Evolutionary conservation across 2,113 vertebrate genomes (phyloP).

Genomic region (Tragelaphus buxtoni): DNA sequence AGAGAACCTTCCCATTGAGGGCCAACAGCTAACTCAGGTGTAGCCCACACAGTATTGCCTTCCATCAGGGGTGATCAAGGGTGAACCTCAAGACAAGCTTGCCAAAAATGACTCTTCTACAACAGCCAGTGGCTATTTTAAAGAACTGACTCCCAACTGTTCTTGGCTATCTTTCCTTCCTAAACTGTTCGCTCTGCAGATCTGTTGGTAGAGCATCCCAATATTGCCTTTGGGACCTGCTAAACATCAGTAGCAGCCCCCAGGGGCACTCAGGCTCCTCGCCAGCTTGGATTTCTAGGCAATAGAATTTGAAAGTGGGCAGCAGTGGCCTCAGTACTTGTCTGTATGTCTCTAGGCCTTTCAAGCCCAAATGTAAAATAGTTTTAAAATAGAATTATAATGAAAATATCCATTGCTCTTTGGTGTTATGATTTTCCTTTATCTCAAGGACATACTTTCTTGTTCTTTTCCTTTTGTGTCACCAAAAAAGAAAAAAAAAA

Average conservation of each 20-base stretch:
- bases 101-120: neutral
- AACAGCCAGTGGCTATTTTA: neutral
- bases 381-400: neutral
- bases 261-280: rapidly evolving
- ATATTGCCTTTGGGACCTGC: neutral
- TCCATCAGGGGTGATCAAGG: neutral
- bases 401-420: neutral
- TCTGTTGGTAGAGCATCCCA: neutral
- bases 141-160: neutral
- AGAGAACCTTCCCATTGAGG: neutral
- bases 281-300: too few species aligned
- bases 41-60: neutral
- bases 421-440: neutral
- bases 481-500: neutral
- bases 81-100: neutral
- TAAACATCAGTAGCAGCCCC: neutral
- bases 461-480: neutral
- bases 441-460: neutral
- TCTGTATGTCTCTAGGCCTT: neutral
- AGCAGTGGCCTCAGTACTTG: neutral
- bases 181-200: neutral
- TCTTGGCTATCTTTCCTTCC: neutral
- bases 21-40: neutral
- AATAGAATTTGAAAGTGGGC: neutral
- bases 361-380: neutral